phyloP scores from a whole-genome alignment of 1,140 invertebrate genomes.

The Halyomorpha halys region DNA sequence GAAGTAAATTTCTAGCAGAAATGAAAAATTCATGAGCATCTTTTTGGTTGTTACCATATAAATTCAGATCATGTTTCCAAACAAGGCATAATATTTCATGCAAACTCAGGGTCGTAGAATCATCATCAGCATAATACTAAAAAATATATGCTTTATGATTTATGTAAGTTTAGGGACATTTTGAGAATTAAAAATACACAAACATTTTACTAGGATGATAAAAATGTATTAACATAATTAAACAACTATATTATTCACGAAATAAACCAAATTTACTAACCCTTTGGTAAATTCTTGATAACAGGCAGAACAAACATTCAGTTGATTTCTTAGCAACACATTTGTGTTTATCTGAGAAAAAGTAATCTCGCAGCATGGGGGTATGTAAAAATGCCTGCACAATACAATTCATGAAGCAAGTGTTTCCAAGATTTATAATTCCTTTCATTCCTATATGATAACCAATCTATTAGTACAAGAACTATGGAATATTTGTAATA shows the following conservation, averaged over 20 bases:
- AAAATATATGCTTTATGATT: too few relatives aligned
- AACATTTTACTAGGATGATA: too few relatives aligned
- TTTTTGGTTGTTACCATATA: constrained; percentile 94
- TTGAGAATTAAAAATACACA: too few relatives aligned
- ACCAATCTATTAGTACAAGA: too few relatives aligned
- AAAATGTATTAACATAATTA: too few relatives aligned
- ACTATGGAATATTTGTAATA: too few relatives aligned
- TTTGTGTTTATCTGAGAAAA: constrained; percentile 83
- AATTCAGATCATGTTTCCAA: constrained; percentile 90
- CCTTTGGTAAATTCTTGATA: constrained; percentile 66
- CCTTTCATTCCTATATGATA: constrained; percentile 55
- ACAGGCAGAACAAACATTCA: constrained; percentile 86
- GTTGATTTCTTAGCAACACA: constrained; percentile 52
- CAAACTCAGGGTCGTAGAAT: constrained; percentile 52
- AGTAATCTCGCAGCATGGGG: constrained; percentile 87
- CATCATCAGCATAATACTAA: constrained; percentile 23
- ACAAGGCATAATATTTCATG: constrained; percentile 84
- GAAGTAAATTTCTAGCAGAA: constrained; percentile 83
- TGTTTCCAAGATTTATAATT: constrained; percentile 92
- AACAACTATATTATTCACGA: too few relatives aligned
- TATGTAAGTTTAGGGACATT: too few relatives aligned
- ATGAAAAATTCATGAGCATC: constrained; percentile 99
- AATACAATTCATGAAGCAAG: constrained; percentile 98
- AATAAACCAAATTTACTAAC: too few relatives aligned
- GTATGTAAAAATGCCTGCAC: constrained; percentile 93